Evolutionary conservation across 2,113 vertebrate genomes (phyloP), one percentile per base, ranked within the genome.

Genomic region (Cynopterus brachyotis): DNA sequence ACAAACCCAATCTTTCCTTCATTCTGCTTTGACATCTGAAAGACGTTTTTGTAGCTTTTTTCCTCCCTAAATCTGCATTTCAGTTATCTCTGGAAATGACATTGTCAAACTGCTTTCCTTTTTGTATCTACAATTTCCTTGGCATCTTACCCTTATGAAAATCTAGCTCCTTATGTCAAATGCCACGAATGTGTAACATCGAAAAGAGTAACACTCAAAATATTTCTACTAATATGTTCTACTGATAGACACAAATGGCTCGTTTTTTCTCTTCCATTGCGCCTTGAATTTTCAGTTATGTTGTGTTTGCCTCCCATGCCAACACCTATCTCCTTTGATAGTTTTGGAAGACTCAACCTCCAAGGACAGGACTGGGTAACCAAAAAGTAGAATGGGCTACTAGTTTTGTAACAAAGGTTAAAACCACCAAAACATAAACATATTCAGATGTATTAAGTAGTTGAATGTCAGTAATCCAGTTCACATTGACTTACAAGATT

Each of bases 61-160:
- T 59, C 80, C 16, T 90, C 57, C 62, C 59, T 37, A 50, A 80
- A 24, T 89, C 59, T 95, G 40, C 67, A 12, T 94, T 82, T 80
- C 45, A 59, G 50, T 76, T 73, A 53, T 60, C 62, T 86, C 0
- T 32, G n/a, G 60, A 78, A 50, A 70, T 80, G 66, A 90, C 91
- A 50, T 53, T 84, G 73, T 90, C 95, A 96, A 30, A 92, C 64
- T 55, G 60, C 50, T 70, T 60, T 79, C 64, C 72, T 94, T 1
- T 78, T 93, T 75, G 11, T 84, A 91, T 67, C 87, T 91, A 42
- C 76, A 69, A 70, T 89, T 96, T 96, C 89, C 89, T 96, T 97
- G 95, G 94, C 72, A 66, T 86, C 87, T 19, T 40, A 28, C 53
- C 40, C 92, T 91, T 9, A 66, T 1, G 17, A 93, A 81, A 93